Evolutionary conservation across 2,113 vertebrate species (phyloP), one percentile per base, ranked within the genome.

Genomic region (Actenoides hombroni): DNA sequence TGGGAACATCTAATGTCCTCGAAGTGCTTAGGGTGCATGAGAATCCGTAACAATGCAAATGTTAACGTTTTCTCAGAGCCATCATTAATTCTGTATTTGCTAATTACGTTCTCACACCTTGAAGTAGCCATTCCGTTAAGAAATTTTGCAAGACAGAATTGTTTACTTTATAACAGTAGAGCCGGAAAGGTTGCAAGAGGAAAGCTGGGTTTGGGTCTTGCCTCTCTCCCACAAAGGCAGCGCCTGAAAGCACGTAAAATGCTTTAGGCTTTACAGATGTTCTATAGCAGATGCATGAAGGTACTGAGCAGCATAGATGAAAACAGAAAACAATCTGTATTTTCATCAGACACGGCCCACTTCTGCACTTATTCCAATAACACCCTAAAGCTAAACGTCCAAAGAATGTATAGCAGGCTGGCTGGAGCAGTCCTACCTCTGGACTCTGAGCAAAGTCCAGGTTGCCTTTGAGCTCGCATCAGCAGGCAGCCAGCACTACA

Each of bases 271-370:
- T 83, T 83, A 61, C 53, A 70, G 61, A 60, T 59, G 8, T 83
- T 60, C 56, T 2, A 31, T 49, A 83, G 86, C 1, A 6, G 85
- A 77, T 90, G 26, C 57, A 81, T 86, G 74, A 69, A 59, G 42
- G 78, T 46, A 86, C 60, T 42, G 79, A 92, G 93, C 86, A 95
- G 97, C 90, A 95, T 61, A 90, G 92, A 97, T 74, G 91, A 97
- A 96, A 97, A 87, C 89, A 97, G 49, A 75, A 90, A 40, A 73
- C 87, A 54, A 93, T 85, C 97, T 94, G 64, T 71, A 88, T 96
- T 94, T 93, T 95, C 78, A 92, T 85, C 88, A 95, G 93, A 92
- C 95, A 97, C 95, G 95, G 80, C 63, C 86, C 84, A 96, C 33
- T 90, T 83, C 35, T 40, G 71, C 57, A 95, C 94, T 84, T 63